phyloP scores from a whole-genome alignment of 2,888 invertebrate species.

The Drosophila incognita region DNA sequence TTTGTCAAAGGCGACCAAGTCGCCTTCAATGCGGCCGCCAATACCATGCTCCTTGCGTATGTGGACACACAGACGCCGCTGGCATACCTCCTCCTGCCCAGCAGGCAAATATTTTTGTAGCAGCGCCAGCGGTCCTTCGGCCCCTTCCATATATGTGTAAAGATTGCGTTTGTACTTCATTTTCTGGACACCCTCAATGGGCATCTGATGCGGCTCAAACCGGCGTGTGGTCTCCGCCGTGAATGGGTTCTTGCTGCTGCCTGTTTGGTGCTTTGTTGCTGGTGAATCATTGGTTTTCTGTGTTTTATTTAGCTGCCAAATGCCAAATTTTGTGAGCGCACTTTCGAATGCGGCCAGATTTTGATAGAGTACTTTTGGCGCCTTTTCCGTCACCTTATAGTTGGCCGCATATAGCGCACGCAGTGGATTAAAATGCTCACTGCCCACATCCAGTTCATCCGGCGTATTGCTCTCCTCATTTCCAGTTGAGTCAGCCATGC shows the following conservation, averaged over 20 bases:
- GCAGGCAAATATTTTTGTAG: conserved; percentile 86
- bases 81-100: neutral
- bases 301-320: conserved; percentile 73
- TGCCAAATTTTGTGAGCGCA: conserved; percentile 82
- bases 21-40: conserved; percentile 92
- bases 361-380: conserved; percentile 88
- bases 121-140: conserved; percentile 88
- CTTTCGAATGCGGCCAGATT: conserved; percentile 89
- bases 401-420: conserved; percentile 88
- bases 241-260: conserved; percentile 1
- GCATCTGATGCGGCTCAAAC: conserved; percentile 86
- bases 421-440: conserved; percentile 89
- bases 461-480: neutral
- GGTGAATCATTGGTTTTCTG: conserved; percentile 23
- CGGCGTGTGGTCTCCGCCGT: conserved; percentile 64
- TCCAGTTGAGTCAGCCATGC: conserved; percentile 18
- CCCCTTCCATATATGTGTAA: conserved; percentile 84
- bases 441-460: conserved; percentile 85
- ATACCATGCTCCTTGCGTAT: conserved; percentile 90
- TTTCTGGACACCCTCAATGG: conserved; percentile 31
- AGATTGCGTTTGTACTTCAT: conserved; percentile 85
- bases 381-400: conserved; percentile 85
- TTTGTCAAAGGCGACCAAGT: conserved; percentile 94
- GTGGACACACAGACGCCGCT: conserved; percentile 83
- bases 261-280: neutral